Percentiles rank a stretch among this genome's conserved stretches.
Evolutionary conservation across 2,113 vertebrate genomes (phyloP).

Genomic region (Mobula birostris): DNA sequence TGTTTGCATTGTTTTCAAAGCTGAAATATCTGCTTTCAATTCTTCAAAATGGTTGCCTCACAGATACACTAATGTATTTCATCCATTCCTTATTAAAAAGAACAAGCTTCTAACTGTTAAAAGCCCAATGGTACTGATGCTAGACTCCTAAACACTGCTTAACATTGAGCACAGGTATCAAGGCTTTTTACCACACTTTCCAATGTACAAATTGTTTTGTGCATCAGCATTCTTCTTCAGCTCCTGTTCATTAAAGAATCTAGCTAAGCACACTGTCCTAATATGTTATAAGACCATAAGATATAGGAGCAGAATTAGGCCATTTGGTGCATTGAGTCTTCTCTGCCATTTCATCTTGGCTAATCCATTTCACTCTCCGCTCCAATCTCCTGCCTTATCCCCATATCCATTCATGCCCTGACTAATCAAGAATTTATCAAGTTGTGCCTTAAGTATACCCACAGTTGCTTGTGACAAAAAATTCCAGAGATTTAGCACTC

Average conservation of each 20-base stretch:
- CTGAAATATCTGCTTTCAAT: not conserved
- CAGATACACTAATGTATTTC: not conserved
- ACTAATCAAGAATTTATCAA: too few species aligned
- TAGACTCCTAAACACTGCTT: not conserved
- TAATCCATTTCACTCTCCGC: too few species aligned
- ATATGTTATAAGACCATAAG: not conserved
- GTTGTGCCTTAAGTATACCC: too few species aligned
- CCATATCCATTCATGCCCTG: too few species aligned
- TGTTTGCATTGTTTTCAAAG: not conserved
- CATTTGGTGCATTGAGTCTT: too few species aligned
- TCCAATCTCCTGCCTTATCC: too few species aligned
- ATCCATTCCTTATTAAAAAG: not conserved
- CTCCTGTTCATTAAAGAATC: not conserved
- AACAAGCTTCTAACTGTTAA: not conserved
- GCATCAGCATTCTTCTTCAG: constrained; percentile 3
- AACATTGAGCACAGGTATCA: not conserved
- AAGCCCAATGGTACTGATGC: too few species aligned
- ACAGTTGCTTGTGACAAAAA: too few species aligned
- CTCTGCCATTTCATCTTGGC: too few species aligned
- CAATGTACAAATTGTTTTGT: not conserved
- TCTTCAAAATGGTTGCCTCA: not conserved
- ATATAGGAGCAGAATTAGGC: too few species aligned
- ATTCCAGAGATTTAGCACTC: too few species aligned
- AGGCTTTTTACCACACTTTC: not conserved
- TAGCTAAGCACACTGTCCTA: not conserved